Conservation (phyloP, 2,113 vertebrate genomes). For the Crocuta crocuta region DNA sequence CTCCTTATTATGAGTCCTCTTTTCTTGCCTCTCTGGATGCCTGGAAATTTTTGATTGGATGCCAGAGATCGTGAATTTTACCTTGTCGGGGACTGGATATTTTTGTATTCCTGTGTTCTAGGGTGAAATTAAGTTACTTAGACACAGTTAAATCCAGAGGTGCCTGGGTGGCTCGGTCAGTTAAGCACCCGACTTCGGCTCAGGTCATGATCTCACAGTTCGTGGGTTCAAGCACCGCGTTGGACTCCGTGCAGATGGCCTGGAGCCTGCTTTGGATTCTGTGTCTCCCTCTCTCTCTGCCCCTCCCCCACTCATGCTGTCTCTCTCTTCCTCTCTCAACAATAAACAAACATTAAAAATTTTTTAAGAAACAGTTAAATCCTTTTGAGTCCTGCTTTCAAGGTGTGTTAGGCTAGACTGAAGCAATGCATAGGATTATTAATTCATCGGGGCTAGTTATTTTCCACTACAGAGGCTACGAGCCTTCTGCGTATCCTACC, state of each 20-base stretch:
- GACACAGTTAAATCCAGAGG: not conserved
- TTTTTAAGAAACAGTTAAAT: not conserved
- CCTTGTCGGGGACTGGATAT: not conserved
- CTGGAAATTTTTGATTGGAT: not conserved
- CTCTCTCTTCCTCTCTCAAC: too few relatives aligned
- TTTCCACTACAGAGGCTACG: not conserved
- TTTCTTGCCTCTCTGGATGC: not conserved
- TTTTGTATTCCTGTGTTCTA: not conserved
- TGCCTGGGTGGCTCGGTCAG: too few relatives aligned
- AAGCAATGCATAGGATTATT: not conserved
- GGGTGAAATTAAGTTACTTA: not conserved
- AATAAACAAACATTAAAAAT: too few relatives aligned
- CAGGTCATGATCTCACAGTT: too few relatives aligned
- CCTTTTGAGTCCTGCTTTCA: not conserved
- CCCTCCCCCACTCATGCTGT: too few relatives aligned
- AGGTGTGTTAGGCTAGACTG: not conserved
- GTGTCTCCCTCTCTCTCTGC: too few relatives aligned
- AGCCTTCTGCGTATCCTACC: not conserved
- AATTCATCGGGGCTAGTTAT: not conserved
- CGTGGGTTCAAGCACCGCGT: rapidly evolving
- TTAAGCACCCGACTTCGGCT: too few relatives aligned
- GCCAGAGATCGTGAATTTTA: not conserved
- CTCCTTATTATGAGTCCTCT: not conserved
- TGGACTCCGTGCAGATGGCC: too few relatives aligned
- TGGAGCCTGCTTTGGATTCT: too few relatives aligned